These are phyloP conservation scores for Drosophila paramelanica DNA, from an alignment of 2,888 invertebrate genomes.

Conservation along the genomic window DNA sequence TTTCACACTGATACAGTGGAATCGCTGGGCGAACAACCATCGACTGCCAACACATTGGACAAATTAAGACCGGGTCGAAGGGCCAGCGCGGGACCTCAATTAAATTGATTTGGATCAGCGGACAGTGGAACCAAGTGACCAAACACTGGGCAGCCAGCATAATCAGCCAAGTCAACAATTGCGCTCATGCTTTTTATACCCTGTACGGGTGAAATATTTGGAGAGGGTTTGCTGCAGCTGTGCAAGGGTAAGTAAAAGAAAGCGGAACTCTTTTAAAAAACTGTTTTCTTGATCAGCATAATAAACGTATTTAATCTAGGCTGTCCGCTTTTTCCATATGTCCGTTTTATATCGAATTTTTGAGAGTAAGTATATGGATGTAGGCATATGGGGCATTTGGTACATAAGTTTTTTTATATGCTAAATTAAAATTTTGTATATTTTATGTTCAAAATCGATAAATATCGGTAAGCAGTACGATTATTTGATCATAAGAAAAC, in stretches of 20 bases:
- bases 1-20: conserved; percentile 48
- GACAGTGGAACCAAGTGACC: conserved; percentile 42
- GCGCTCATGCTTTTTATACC: conserved; percentile 15
- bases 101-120: conserved; percentile 79
- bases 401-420: too few relatives aligned
- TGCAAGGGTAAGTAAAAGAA: neutral
- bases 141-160: conserved; percentile 43
- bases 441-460: too few relatives aligned
- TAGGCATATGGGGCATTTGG: too few relatives aligned
- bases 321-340: too few relatives aligned
- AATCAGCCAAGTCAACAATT: conserved; percentile 32
- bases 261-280: too few relatives aligned
- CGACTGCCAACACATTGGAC: conserved; percentile 53
- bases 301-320: too few relatives aligned
- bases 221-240: neutral
- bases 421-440: too few relatives aligned
- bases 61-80: conserved; percentile 66
- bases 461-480: too few relatives aligned
- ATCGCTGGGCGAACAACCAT: conserved; percentile 26
- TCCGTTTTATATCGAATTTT: too few relatives aligned
- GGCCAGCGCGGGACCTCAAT: conserved; percentile 66
- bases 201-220: neutral
- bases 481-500: too few relatives aligned
- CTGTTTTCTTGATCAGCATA: too few relatives aligned
- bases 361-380: too few relatives aligned